Conservation (phyloP, 2,113 vertebrate species). For the Rhodinocichla rosea region DNA sequence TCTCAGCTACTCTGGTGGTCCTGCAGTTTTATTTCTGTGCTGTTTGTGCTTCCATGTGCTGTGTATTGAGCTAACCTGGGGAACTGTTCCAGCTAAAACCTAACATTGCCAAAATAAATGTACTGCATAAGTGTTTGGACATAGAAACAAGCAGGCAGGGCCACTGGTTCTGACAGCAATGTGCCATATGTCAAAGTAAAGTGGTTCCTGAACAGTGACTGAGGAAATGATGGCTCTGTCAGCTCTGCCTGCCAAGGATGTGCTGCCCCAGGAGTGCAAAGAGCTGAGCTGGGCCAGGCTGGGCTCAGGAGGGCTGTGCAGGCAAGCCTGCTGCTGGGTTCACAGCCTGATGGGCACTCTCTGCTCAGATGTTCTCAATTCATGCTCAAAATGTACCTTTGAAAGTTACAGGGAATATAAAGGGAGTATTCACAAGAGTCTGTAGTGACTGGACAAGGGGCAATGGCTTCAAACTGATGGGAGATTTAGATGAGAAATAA, state of each 20-base stretch:
- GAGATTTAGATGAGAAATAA: too few species aligned
- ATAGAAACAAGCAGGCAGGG: neutral
- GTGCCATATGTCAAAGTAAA: neutral
- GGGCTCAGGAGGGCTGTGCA: neutral
- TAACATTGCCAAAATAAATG: neutral
- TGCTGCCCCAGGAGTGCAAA: neutral
- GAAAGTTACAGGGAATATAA: fast-evolving
- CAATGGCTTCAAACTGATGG: neutral
- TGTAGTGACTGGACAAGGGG: fast-evolving
- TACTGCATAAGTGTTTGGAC: neutral
- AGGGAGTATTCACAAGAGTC: neutral
- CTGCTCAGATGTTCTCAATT: neutral
- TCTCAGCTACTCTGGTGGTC: neutral
- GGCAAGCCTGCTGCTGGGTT: neutral
- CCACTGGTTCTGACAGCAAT: neutral
- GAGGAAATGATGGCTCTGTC: neutral
- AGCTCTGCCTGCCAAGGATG: neutral
- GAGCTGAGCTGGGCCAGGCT: neutral
- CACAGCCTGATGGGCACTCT: fast-evolving
- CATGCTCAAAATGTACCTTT: neutral
- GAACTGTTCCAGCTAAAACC: neutral
- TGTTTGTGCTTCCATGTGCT: neutral
- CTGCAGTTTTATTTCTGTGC: neutral
- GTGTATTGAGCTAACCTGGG: neutral
- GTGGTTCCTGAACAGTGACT: neutral